Evolutionary conservation across 2,888 invertebrate genomes (phyloP), one percentile per base, ranked within the genome.

Genomic region (Acanthosepion pharaonis): DNA sequence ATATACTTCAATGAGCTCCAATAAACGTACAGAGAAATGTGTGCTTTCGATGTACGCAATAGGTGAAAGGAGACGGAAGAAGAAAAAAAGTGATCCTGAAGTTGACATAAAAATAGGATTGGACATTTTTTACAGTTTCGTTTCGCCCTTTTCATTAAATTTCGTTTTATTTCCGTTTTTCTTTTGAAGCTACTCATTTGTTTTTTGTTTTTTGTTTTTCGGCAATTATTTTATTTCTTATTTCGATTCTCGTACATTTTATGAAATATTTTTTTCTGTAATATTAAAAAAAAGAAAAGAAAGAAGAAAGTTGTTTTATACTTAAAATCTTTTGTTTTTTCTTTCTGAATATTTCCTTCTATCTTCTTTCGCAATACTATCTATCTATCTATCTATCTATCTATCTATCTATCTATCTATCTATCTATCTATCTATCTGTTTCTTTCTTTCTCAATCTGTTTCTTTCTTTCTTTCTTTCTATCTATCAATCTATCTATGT

Each of bases 61-160:
- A 59, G 5, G 5, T 4, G 20, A 23, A 6, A 59, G 23, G 33
- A 8, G 15, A 5, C 3, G 9, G 11, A 78, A 78, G n/a, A 78
- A 33, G 33, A 33, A 33, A n/a, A 78, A 78, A n/a, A 15, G 15
- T 18, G 78, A 78, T 78, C 78, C 78, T 78, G n/a, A 78, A 78
- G 15, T 78, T n/a, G n/a, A 78, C 78, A 78, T 78, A 78, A 78
- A 78, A n/a, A 78, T 78, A 78, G 78, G 78, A n/a, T 78, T 78
- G 78, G 78, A 33, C 78, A 4, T 9, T 5, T 78, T 28, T 78
- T 78, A 28, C 9, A 78, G n/a, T 78, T 78, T 78, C 78, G 9
- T 78, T 78, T 78, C n/a, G n/a, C 11, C n/a, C n/a, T 78, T 78
- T 78, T 78, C 15, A 11, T 59, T 59, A 23, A 78, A 78, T n/a